Percentiles rank a stretch among this genome's conserved stretches.
Conservation (phyloP, 2,888 invertebrate genomes). For the Hololepta plana region DNA sequence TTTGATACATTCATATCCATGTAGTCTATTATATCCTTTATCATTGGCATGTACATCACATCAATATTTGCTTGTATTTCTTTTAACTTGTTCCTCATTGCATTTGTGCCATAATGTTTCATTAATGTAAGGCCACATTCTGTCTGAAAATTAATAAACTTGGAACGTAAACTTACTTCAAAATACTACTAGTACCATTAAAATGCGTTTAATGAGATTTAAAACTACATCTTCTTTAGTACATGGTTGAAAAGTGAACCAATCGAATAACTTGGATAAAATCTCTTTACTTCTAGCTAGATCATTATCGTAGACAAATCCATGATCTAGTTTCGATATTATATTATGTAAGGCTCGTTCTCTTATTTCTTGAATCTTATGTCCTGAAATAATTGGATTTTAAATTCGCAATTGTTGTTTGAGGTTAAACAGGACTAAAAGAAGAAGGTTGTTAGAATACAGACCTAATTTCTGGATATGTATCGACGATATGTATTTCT, state of each 20-base stretch:
- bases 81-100: constrained; percentile 26
- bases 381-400: constrained; percentile 16
- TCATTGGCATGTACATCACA: constrained; percentile 2
- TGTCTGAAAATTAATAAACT: constrained; percentile 26
- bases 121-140: constrained; percentile 32
- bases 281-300: constrained; percentile 38
- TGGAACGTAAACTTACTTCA: constrained; percentile 3
- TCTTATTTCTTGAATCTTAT: constrained; percentile 25
- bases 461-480: constrained; percentile 23
- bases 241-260: constrained; percentile 38
- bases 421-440: neutral
- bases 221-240: constrained; percentile 38
- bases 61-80: constrained; percentile 16
- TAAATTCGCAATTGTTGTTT: constrained; percentile 9
- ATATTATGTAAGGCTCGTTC: constrained; percentile 24
- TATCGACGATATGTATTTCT: constrained; percentile 16
- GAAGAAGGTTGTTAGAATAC: constrained; percentile 3
- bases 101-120: constrained; percentile 30
- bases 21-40: constrained; percentile 28
- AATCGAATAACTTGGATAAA: constrained; percentile 37
- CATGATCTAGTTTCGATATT: constrained; percentile 41
- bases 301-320: constrained; percentile 41
- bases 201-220: constrained; percentile 32
- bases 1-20: constrained; percentile 21
- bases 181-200: constrained; percentile 29